phyloP scores from a whole-genome alignment of 2,797 vertebrate genomes.

The Coracias cyanogaster region DNA sequence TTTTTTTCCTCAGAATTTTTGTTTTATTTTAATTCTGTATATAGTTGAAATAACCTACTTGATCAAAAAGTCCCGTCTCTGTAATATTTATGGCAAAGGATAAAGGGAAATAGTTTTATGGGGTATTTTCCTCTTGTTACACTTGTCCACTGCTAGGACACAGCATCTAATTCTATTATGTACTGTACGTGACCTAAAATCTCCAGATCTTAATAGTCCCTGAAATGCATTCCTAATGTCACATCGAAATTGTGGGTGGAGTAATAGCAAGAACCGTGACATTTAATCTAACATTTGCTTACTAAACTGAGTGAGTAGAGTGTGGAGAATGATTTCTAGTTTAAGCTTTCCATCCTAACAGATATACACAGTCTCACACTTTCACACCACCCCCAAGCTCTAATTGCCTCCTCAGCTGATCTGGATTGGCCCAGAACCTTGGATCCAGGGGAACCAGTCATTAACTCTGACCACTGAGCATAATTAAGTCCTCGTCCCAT shows the following conservation, averaged over 20 bases:
- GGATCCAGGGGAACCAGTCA: neutral
- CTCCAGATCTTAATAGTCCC: neutral
- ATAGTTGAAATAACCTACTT: neutral
- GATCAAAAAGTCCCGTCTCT: neutral
- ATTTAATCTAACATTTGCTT: neutral
- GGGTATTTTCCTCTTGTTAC: neutral
- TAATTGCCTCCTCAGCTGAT: neutral
- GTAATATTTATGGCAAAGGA: neutral
- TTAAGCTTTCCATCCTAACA: neutral
- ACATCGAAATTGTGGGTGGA: neutral
- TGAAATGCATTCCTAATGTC: neutral
- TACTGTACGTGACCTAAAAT: neutral
- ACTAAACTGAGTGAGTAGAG: too few species aligned
- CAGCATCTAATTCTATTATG: neutral
- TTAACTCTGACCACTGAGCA: neutral
- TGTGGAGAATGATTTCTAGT: neutral
- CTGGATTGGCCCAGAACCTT: fast-evolving
- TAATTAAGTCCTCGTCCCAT: fast-evolving
- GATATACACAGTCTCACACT: neutral
- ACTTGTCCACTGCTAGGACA: neutral
- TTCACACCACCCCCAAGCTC: neutral
- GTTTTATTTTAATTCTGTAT: neutral
- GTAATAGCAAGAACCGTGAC: neutral
- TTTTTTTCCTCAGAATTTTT: neutral
- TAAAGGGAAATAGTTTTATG: neutral